These are phyloP conservation scores for Drosophila mojavensis DNA, from an alignment of 1,140 invertebrate species.

Conservation along the genomic window DNA sequence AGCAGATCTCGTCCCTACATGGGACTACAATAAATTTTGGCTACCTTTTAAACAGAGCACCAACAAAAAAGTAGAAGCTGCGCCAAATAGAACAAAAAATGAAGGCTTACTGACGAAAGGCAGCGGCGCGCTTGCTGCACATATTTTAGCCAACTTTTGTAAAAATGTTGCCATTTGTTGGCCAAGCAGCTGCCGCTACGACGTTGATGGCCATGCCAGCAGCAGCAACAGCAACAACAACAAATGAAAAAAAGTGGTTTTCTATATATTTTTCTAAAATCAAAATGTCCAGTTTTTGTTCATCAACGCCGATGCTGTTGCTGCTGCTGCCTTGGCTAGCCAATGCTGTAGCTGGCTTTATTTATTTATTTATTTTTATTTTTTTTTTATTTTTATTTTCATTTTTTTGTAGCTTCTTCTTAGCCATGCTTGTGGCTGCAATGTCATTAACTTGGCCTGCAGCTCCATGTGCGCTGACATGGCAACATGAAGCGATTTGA, in stretches of 20 bases:
- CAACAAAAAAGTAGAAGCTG: slow-evolving; percentile 1
- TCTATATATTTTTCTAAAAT: slow-evolving; percentile 83
- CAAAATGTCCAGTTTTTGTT: slow-evolving; percentile 81
- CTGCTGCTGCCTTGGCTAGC: slow-evolving; percentile 50
- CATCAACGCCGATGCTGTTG: slow-evolving; percentile 63
- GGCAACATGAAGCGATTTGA: slow-evolving; percentile 81
- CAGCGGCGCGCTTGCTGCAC: slow-evolving; percentile 47
- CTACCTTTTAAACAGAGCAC: slow-evolving; percentile 21
- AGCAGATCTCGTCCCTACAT: not conserved
- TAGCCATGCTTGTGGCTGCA: slow-evolving; percentile 44
- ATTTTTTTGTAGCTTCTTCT: slow-evolving; percentile 43
- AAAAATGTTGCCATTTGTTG: slow-evolving; percentile 55
- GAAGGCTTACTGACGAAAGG: slow-evolving; percentile 31
- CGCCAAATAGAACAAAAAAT: slow-evolving; percentile 5
- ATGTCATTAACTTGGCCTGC: slow-evolving; percentile 78
- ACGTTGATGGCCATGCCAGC: slow-evolving; percentile 62
- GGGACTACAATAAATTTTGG: slow-evolving; percentile 58
- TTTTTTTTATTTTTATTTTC: slow-evolving; percentile 50
- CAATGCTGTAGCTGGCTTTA: slow-evolving; percentile 67
- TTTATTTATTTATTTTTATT: slow-evolving; percentile 9
- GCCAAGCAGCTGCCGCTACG: slow-evolving; percentile 52
- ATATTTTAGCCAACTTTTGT: slow-evolving; percentile 71
- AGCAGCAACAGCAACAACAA: slow-evolving; percentile 11
- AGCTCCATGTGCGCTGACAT: slow-evolving; percentile 65
- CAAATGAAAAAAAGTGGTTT: slow-evolving; percentile 72